These are phyloP conservation scores for Tapirus terrestris DNA, from an alignment of 2,113 vertebrate genomes.

Conservation along the genomic window DNA sequence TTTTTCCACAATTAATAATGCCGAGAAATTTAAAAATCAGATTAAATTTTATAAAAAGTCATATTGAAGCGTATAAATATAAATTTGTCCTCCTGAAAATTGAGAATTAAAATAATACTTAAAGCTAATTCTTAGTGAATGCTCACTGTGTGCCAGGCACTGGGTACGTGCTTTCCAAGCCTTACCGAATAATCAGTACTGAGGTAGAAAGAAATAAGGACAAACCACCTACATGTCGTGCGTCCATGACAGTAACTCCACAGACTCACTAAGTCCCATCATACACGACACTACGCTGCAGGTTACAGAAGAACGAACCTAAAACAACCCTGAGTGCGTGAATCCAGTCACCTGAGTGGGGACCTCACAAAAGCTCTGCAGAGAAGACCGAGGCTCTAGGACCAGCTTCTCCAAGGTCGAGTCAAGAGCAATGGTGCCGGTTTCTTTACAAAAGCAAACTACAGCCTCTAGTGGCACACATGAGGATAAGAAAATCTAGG, in stretches of 20 bases:
- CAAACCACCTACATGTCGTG: not conserved
- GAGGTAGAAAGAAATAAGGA: not conserved
- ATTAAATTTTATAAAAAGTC: not conserved
- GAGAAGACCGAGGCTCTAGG: not conserved
- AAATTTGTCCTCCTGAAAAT: not conserved
- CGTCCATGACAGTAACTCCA: not conserved
- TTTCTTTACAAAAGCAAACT: slow-evolving; percentile 51
- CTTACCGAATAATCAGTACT: not conserved
- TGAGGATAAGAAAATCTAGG: slow-evolving; percentile 51
- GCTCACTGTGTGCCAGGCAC: not conserved
- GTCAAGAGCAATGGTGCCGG: fast-evolving
- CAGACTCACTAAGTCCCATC: not conserved
- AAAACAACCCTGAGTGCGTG: not conserved
- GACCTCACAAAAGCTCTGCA: not conserved
- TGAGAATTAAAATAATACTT: not conserved
- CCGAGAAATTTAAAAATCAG: not conserved
- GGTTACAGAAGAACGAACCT: not conserved
- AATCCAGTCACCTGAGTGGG: not conserved
- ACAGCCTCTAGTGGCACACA: slow-evolving; percentile 83
- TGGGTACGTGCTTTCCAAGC: not conserved
- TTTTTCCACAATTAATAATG: not conserved
- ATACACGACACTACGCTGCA: not conserved
- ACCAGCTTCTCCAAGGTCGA: not conserved
- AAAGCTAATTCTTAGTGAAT: not conserved
- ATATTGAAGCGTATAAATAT: not conserved